Evolutionary conservation across 2,113 vertebrate genomes (phyloP).

Genomic region (Manacus vitellinus): DNA sequence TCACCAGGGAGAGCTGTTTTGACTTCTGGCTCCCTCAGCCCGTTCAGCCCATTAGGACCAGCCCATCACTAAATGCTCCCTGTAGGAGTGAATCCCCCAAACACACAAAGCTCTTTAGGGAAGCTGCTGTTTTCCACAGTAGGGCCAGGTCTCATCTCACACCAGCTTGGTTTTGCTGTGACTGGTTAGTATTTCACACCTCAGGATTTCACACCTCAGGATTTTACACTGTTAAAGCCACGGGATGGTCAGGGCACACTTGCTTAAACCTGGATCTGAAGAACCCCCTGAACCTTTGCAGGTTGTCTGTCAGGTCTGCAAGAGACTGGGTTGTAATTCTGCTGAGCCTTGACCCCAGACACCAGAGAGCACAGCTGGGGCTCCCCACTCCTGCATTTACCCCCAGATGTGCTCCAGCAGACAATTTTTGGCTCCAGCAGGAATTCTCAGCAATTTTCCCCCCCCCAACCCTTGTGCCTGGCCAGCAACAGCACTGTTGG

Average conservation of each 20-base stretch:
- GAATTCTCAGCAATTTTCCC: accelerated
- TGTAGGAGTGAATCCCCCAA: accelerated
- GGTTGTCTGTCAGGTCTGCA: neutral
- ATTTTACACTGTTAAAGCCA: neutral
- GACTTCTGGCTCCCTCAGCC: neutral
- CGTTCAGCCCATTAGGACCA: neutral
- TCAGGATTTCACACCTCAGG: neutral
- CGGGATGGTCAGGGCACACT: neutral
- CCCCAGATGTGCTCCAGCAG: neutral
- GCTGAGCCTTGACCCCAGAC: neutral
- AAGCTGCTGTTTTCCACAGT: neutral
- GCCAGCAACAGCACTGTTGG: neutral
- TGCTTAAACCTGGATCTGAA: neutral
- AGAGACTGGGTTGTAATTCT: neutral
- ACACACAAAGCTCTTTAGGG: neutral
- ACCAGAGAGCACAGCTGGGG: neutral
- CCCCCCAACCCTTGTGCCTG: neutral
- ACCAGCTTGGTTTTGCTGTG: neutral
- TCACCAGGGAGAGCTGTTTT: neutral
- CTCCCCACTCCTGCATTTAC: neutral
- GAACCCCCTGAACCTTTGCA: neutral
- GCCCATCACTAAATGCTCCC: neutral
- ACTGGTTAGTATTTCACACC: neutral
- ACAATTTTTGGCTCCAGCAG: neutral
- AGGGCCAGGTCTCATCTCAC: neutral